A percentile compares a stretch with the other conserved stretches of the same genome.
Evolutionary conservation across 2,888 invertebrate species (phyloP).

Genomic region (Schizotus pectinicornis): DNA sequence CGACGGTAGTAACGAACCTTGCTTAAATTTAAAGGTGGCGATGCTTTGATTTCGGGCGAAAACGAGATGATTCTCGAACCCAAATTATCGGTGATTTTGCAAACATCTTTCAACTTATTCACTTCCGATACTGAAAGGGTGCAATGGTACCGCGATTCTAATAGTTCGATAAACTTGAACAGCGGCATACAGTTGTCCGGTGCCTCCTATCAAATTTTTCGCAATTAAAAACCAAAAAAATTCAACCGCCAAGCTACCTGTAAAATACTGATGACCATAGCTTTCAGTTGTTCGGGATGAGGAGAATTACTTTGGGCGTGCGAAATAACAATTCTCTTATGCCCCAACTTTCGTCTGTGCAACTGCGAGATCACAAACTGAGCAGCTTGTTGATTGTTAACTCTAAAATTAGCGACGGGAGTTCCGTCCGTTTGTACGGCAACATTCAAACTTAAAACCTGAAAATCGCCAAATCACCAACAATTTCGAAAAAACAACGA

Average conservation of each 20-base stretch:
- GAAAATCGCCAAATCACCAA: constrained; percentile 11
- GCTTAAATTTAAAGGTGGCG: constrained; percentile 59
- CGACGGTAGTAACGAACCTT: constrained; percentile 38
- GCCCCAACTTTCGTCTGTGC: constrained; percentile 82
- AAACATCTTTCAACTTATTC: constrained; percentile 77
- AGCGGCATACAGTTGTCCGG: constrained; percentile 77
- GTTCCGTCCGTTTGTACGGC: constrained; percentile 70
- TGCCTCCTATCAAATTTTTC: constrained; percentile 64
- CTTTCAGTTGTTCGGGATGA: constrained; percentile 69
- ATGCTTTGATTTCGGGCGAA: constrained; percentile 64
- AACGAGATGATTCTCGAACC: constrained; percentile 75
- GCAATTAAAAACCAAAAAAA: neutral
- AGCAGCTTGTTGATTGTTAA: constrained; percentile 70
- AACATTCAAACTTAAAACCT: constrained; percentile 68
- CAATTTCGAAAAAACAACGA: neutral
- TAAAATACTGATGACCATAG: constrained; percentile 75
- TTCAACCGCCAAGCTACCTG: constrained; percentile 53
- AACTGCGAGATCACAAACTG: constrained; percentile 80
- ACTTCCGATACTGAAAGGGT: constrained; percentile 76
- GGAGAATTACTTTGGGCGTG: constrained; percentile 69
- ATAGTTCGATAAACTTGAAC: constrained; percentile 81
- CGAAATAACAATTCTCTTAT: constrained; percentile 79
- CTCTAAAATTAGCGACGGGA: constrained; percentile 72
- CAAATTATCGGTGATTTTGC: constrained; percentile 73
- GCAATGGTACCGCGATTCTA: constrained; percentile 80